These are phyloP conservation scores for Apteryx mantelli DNA, from an alignment of 2,113 vertebrate species.

Conservation along the genomic window DNA sequence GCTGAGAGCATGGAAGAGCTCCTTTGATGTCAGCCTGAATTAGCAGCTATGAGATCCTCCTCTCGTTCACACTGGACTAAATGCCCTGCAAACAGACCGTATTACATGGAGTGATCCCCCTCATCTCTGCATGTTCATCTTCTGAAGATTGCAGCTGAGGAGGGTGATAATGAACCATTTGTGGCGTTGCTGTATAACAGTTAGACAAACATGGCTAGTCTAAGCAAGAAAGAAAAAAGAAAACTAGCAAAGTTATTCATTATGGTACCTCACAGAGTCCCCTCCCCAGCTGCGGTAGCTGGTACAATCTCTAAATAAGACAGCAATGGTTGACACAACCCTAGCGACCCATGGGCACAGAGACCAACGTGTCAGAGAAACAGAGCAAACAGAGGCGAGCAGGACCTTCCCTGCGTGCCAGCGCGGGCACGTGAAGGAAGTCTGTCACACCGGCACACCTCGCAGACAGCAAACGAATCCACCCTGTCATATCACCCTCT, in stretches of 20 bases:
- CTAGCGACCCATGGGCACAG: not conserved
- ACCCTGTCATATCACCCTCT: not conserved
- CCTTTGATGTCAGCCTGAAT: not conserved
- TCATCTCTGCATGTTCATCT: not conserved
- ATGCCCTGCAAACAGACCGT: not conserved
- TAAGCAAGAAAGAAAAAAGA: not conserved
- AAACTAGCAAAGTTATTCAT: not conserved
- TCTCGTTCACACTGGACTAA: not conserved
- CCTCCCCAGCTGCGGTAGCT: not conserved
- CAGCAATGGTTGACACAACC: not conserved
- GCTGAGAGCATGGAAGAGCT: not conserved
- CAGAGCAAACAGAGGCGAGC: not conserved
- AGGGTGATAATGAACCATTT: not conserved
- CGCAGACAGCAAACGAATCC: constrained; percentile 48
- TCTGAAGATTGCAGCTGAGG: not conserved
- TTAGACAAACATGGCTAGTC: not conserved
- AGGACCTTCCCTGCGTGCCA: not conserved
- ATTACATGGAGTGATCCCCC: not conserved
- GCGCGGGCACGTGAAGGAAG: not conserved
- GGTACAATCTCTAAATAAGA: not conserved
- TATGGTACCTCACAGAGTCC: not conserved
- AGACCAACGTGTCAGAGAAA: not conserved
- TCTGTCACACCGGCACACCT: not conserved
- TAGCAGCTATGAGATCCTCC: not conserved
- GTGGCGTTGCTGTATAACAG: not conserved